These are phyloP conservation scores for Bombus pyrosoma DNA, from an alignment of 1,140 invertebrate species.

Conservation along the genomic window DNA sequence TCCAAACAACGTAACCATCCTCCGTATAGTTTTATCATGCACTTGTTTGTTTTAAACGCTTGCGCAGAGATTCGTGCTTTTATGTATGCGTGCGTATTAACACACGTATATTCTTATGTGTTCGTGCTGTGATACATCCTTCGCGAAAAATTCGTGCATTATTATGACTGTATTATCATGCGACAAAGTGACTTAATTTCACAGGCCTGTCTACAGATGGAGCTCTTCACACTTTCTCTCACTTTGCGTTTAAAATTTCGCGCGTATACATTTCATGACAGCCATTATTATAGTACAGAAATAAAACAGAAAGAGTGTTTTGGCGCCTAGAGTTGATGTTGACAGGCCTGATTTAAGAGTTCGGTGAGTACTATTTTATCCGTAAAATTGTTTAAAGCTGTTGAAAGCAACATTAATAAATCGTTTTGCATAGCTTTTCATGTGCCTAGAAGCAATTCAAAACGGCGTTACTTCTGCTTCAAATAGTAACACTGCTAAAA, in stretches of 20 bases:
- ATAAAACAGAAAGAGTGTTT: not conserved
- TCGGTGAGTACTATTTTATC: not conserved
- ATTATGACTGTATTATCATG: conserved; percentile 3
- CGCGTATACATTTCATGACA: not conserved
- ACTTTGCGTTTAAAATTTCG: not conserved
- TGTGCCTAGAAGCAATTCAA: not conserved
- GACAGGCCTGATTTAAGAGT: not conserved
- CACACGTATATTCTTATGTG: not conserved
- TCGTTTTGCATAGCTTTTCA: not conserved
- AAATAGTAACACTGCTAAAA: not conserved
- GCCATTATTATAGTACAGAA: not conserved
- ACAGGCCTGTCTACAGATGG: not conserved
- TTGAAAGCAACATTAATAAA: not conserved
- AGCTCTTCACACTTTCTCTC: not conserved
- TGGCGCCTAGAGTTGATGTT: not conserved
- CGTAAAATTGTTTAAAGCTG: not conserved
- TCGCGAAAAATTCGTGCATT: conserved; percentile 29
- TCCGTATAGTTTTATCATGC: conserved; percentile 62
- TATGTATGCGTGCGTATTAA: conserved; percentile 62
- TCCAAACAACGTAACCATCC: conserved; percentile 71
- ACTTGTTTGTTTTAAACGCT: conserved; percentile 48
- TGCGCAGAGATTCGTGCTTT: conserved; percentile 64
- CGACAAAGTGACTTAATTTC: not conserved
- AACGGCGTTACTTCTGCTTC: not conserved
- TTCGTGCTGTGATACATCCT: conserved; percentile 42